A percentile compares a stretch with the other conserved stretches of the same genome.
Conservation (phyloP, 2,888 invertebrate genomes). For the Drosophila kanekoi region DNA sequence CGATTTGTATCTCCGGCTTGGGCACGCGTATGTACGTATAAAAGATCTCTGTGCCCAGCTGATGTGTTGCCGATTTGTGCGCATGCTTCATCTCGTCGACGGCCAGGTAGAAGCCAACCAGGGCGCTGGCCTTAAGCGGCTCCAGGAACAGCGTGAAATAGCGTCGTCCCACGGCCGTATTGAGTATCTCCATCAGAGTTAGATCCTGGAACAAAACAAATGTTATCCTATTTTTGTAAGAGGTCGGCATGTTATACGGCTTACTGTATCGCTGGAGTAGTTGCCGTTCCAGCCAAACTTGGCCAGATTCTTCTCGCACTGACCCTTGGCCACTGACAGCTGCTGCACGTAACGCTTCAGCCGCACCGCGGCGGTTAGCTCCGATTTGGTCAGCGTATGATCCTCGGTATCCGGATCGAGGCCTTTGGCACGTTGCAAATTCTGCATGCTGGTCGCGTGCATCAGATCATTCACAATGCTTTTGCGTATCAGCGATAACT, state of each 20-base stretch:
- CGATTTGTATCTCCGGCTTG: conserved; percentile 92
- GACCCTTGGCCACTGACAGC: conserved; percentile 91
- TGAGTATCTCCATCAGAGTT: conserved; percentile 90
- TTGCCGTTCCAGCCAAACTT: conserved; percentile 92
- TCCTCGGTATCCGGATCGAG: conserved; percentile 84
- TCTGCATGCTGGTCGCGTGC: conserved; percentile 96
- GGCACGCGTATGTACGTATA: conserved; percentile 94
- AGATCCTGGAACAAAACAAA: conserved; percentile 86
- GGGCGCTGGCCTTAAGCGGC: conserved; percentile 92
- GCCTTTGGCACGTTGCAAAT: conserved; percentile 93
- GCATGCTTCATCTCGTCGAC: conserved; percentile 93
- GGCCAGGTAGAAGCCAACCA: conserved; percentile 94
- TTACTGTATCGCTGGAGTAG: conserved; percentile 86
- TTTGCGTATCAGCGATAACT: conserved; percentile 92
- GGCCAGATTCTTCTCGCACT: conserved; percentile 91
- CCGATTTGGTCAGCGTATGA: conserved; percentile 89
- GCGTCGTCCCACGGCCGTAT: conserved; percentile 92
- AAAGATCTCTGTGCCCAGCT: conserved; percentile 95
- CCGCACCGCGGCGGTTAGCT: conserved; percentile 92
- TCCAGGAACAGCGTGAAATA: conserved; percentile 93
- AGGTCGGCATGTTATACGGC: neutral
- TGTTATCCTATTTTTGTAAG: neutral
- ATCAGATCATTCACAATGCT: conserved; percentile 96
- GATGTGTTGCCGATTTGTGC: conserved; percentile 92
- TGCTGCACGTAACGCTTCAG: conserved; percentile 94